These are phyloP conservation scores for Hydrophis major DNA, from an alignment of 2,797 vertebrate species.

Conservation along the genomic window DNA sequence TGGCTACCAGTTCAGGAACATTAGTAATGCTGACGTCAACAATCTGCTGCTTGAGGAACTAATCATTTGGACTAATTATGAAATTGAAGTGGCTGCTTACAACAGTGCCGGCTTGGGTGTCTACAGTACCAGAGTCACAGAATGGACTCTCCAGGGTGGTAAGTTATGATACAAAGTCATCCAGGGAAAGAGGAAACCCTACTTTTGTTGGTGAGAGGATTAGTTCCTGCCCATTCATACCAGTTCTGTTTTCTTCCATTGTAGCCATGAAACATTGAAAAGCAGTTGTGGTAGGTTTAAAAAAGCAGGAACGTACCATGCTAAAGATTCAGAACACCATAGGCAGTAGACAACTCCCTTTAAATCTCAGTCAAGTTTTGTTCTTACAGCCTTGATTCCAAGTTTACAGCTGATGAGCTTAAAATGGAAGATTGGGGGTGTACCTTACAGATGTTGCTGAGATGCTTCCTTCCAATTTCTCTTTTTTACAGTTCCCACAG, in stretches of 20 bases:
- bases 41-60: conserved; percentile 94
- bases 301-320: neutral
- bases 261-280: neutral
- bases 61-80: conserved; percentile 99
- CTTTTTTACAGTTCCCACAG: conserved; percentile 84
- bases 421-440: neutral
- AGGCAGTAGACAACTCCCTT: neutral
- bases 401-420: neutral
- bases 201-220: neutral
- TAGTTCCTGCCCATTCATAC: neutral
- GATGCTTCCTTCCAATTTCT: neutral
- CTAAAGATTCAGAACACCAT: neutral
- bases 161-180: conserved; percentile 41
- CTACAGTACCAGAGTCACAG: conserved; percentile 91
- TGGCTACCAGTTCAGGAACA: conserved; percentile 94
- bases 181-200: accelerated
- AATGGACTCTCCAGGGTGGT: conserved; percentile 99
- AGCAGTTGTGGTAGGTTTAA: accelerated
- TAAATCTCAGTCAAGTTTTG: neutral
- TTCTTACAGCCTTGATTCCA: neutral
- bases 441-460: neutral
- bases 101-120: conserved; percentile 90
- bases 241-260: accelerated
- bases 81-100: conserved; percentile 96
- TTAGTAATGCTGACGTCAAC: conserved; percentile 88